Evolutionary conservation across 1,140 invertebrate genomes (phyloP).

Genomic region (Pogonus chalceus): DNA sequence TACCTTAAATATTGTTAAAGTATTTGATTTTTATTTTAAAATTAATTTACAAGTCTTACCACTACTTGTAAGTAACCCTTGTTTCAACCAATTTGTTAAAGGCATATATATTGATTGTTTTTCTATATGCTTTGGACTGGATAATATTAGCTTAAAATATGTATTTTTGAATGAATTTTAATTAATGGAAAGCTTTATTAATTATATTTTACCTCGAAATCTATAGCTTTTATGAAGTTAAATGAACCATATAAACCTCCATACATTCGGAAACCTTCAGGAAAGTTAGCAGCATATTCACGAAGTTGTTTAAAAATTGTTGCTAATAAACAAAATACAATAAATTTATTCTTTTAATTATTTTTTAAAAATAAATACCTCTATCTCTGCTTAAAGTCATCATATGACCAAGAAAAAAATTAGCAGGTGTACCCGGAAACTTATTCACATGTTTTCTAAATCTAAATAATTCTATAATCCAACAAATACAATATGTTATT

Average conservation of each 20-base stretch:
- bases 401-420: background rate
- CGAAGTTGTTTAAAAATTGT: background rate
- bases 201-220: background rate
- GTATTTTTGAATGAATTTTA: too few species aligned
- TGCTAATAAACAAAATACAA: background rate
- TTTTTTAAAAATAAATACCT: background rate
- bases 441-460: background rate
- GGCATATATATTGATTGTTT: background rate
- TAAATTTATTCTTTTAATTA: background rate
- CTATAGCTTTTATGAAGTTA: background rate
- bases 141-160: slow-evolving; percentile 5
- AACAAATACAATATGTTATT: background rate
- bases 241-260: background rate
- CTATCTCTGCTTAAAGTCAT: background rate
- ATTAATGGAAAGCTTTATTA: too few species aligned
- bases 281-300: background rate
- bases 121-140: slow-evolving; percentile 4
- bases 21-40: background rate
- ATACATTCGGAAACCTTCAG: background rate
- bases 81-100: background rate
- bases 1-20: slow-evolving; percentile 33
- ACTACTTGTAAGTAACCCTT: background rate
- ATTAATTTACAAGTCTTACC: background rate
- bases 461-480: background rate
- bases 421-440: background rate